These are phyloP conservation scores for Bombus pascuorum DNA, from an alignment of 1,140 invertebrate genomes.

Conservation along the genomic window DNA sequence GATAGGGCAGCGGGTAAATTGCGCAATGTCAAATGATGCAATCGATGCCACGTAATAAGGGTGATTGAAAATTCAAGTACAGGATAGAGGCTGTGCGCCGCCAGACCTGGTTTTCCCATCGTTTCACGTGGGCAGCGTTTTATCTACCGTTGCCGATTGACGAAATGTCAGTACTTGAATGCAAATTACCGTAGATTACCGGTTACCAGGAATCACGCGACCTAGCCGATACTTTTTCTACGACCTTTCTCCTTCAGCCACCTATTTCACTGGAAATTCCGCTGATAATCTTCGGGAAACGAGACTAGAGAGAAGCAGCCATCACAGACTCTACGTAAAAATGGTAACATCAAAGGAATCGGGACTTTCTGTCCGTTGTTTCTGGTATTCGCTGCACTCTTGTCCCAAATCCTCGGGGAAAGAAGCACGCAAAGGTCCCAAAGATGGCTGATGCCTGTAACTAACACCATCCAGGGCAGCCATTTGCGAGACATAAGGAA, in stretches of 20 bases:
- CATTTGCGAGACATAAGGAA: constrained; percentile 79
- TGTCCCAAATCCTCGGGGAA: constrained; percentile 47
- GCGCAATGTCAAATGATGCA: constrained; percentile 26
- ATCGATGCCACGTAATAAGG: constrained; percentile 46
- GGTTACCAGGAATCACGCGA: constrained; percentile 7
- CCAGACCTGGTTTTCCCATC: constrained; percentile 41
- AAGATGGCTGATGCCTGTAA: constrained; percentile 80
- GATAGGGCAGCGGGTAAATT: constrained; percentile 25
- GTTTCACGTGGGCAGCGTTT: constrained; percentile 29
- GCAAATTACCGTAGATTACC: constrained; percentile 38
- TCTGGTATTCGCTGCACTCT: neutral
- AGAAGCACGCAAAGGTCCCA: constrained; percentile 74
- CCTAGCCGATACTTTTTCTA: neutral
- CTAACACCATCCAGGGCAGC: constrained; percentile 77
- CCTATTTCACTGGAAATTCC: neutral
- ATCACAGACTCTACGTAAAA: too few relatives aligned
- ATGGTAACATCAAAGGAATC: too few relatives aligned
- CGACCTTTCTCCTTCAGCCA: neutral
- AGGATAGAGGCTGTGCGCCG: neutral
- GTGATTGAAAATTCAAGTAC: constrained; percentile 49
- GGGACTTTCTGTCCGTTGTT: neutral
- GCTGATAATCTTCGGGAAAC: neutral
- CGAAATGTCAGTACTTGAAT: constrained; percentile 33
- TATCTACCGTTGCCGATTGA: constrained; percentile 49
- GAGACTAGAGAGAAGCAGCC: neutral